Evolutionary conservation across 2,797 vertebrate genomes (phyloP), one percentile per base, ranked within the genome.

Genomic region (Argyrosomus regius): DNA sequence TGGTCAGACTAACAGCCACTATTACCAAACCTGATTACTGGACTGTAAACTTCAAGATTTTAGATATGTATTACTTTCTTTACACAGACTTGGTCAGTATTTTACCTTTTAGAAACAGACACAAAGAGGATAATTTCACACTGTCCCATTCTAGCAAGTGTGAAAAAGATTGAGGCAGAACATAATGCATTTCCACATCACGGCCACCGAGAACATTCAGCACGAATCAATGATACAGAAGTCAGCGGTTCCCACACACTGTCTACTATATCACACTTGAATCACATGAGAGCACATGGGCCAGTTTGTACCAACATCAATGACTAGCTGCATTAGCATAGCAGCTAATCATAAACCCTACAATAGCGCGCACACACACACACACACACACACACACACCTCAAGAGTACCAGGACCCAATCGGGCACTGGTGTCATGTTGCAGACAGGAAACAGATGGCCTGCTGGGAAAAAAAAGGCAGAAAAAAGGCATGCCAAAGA

Each of bases 361-460:
- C 72, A 75, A 72, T 26, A 46, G 53, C 18, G 39, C 53, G 64
- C 65, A 31, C 61, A 53, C 24, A 13, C 61, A 35, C 76, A 22
- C 52, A 64, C 65, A 49, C 62, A 54, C 24, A 14, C 68, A 39
- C 76, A 24, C 41, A 69, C 68, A 83, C 79, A 79, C 75, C 74
- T 80, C 77, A 69, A 73, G 62, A 89, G 70, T 45, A 77, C 75
- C 74, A 82, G 59, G 82, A 83, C 75, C 86, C 83, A 80, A 87
- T 77, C 13, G 82, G 78, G 63, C 48, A 53, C 64, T 66, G 85
- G 93, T 92, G 79, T 94, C 90, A 86, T 67, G 78, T 93, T 93
- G 66, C 92, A 91, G 83, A 89, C 91, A 93, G 92, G 93, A 95
- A 93, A 94, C 93, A 94, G 92, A 92, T 94, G 91, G 93, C 77